Evolutionary conservation across 1,140 invertebrate genomes (phyloP).

Genomic region (Drosophila subobscura): DNA sequence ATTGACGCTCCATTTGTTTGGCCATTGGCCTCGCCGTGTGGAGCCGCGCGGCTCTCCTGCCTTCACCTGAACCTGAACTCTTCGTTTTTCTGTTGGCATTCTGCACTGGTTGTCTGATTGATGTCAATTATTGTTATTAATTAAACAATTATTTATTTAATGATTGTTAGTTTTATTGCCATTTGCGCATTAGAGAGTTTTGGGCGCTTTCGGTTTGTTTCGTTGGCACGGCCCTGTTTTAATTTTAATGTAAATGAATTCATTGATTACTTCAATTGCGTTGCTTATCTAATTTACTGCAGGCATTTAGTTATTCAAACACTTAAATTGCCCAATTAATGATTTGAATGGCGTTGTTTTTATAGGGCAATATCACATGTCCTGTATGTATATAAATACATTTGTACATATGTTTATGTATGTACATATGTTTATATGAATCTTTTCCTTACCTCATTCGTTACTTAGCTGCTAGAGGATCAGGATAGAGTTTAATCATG

Average conservation of each 20-base stretch:
- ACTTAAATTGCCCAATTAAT: too few species aligned
- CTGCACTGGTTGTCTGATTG: slow-evolving; percentile 32
- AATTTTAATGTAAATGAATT: neutral
- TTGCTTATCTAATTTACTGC: neutral
- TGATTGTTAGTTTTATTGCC: slow-evolving; percentile 22
- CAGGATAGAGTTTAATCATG: neutral
- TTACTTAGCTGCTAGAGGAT: too few species aligned
- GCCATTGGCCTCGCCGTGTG: slow-evolving; percentile 19
- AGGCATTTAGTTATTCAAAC: neutral
- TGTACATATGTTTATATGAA: too few species aligned
- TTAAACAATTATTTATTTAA: slow-evolving; percentile 48
- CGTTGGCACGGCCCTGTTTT: neutral
- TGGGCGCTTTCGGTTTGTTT: neutral
- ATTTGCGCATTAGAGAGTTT: slow-evolving; percentile 1
- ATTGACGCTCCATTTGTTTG: slow-evolving; percentile 63
- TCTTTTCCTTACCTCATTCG: too few species aligned
- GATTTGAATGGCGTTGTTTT: too few species aligned
- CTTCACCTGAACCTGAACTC: too few species aligned
- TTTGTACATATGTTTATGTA: too few species aligned
- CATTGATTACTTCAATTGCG: neutral
- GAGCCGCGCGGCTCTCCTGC: neutral
- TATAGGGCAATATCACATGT: too few species aligned
- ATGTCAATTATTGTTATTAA: slow-evolving; percentile 51
- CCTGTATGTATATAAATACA: too few species aligned
- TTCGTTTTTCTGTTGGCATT: slow-evolving; percentile 1